Evolutionary conservation across 2,888 invertebrate genomes (phyloP).

Genomic region (Tipula lateralis): DNA sequence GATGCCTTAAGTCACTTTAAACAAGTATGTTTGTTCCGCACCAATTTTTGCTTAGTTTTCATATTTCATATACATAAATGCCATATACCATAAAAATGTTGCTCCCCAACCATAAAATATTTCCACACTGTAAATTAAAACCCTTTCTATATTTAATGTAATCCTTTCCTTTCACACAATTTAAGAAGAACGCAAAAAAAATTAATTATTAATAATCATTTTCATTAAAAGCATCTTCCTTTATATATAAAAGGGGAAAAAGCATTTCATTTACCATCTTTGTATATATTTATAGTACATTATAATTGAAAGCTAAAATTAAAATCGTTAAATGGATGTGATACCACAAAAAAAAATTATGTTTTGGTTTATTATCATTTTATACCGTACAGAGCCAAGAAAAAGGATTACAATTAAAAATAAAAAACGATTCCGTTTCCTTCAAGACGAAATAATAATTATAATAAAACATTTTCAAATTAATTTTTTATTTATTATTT

Average conservation of each 20-base stretch:
- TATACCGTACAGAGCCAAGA: background rate
- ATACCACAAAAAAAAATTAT: background rate
- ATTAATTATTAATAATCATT: slow-evolving; percentile 1
- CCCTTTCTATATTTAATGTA: background rate
- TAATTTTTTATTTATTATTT: background rate
- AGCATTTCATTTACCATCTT: background rate
- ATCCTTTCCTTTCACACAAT: slow-evolving; percentile 19
- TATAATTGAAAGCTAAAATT: slow-evolving; percentile 24
- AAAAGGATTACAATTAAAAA: background rate
- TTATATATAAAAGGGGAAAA: background rate
- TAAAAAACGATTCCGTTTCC: background rate
- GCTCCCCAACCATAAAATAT: background rate
- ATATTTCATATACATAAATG: background rate
- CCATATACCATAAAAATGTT: background rate
- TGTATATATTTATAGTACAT: background rate
- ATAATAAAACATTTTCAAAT: background rate
- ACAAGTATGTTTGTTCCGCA: too few species aligned
- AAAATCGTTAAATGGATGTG: slow-evolving; percentile 19
- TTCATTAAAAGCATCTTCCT: background rate
- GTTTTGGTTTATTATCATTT: slow-evolving; percentile 13
- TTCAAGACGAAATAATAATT: background rate
- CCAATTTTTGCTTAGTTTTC: background rate
- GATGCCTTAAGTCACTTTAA: too few species aligned
- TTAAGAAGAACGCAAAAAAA: background rate
- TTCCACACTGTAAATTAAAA: background rate